Evolutionary conservation across 2,888 invertebrate genomes (phyloP), one percentile per base, ranked within the genome.

Genomic region (Orgyia antiqua): DNA sequence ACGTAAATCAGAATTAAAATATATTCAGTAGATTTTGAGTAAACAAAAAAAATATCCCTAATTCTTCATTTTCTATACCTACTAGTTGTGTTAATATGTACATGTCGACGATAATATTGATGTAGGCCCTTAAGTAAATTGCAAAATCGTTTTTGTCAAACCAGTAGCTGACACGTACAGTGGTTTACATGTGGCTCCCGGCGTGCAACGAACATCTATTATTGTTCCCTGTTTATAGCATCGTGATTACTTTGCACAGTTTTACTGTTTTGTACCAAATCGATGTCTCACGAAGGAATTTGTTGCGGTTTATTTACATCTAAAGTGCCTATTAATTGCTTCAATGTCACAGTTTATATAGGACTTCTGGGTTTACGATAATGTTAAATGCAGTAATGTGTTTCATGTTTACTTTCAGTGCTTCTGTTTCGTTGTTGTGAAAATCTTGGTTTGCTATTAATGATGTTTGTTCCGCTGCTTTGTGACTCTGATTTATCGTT

Each of bases 181-280:
- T 58, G 52, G 55, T 68, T 68, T 68, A 68, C 74, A 65, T 64
- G 63, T 47, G 54, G 61, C 66, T 61, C 49, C 59, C 51, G 56
- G 51, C 55, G 51, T 46, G 54, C 58, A 61, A 60, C 64, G 59
- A 66, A 58, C 60, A 59, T 71, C 73, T 70, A 72, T 76, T 74
- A 68, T 68, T 64, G 72, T 68, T 60, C 59, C 54, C 60, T 59
- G 55, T 72, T 72, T 69, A 72, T 67, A 55, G 69, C 58, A 51
- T 73, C 70, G 70, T 73, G 73, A 73, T 70, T 62, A 67, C 62
- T 58, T 62, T 51, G 52, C 63, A 60, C 57, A 55, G 52, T 58
- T 58, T 54, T 58, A 39, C 50, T 36, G 44, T 36, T 48, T 36
- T 39, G 39, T 31, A 58, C 58, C 49, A 55, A 59, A 65, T 61